These are phyloP conservation scores for Masticophis lateralis DNA, from an alignment of 2,797 vertebrate genomes.

Conservation along the genomic window DNA sequence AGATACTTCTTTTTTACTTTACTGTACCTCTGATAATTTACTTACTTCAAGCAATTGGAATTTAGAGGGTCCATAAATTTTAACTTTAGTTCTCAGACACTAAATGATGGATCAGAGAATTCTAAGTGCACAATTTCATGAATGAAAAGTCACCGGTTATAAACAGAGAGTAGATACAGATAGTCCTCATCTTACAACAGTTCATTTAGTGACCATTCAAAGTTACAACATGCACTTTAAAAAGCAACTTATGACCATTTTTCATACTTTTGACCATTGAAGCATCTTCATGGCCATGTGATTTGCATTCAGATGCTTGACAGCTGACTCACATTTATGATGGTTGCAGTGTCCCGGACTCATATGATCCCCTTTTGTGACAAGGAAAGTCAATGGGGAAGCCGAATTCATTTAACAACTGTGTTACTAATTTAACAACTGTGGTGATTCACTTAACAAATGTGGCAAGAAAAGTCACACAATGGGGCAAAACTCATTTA, in stretches of 20 bases:
- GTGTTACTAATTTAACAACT: not conserved
- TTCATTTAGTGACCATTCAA: not conserved
- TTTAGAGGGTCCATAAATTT: not conserved
- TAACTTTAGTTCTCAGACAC: not conserved
- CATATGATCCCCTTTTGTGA: not conserved
- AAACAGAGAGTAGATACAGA: not conserved
- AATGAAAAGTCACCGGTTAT: not conserved
- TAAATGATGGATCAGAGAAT: not conserved
- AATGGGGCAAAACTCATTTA: not conserved
- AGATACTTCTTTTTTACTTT: not conserved
- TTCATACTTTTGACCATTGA: not conserved
- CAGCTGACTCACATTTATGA: not conserved
- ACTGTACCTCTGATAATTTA: not conserved
- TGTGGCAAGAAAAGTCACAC: not conserved
- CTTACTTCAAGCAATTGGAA: not conserved
- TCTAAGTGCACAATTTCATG: not conserved
- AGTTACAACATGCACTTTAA: not conserved
- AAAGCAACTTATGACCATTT: not conserved
- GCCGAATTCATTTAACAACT: not conserved
- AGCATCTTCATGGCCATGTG: not conserved
- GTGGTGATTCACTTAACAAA: not conserved
- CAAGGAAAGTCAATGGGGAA: not conserved
- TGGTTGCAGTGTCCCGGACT: not conserved
- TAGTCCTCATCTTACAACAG: not conserved
- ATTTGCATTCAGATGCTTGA: not conserved